Evolutionary conservation across 2,797 vertebrate species (phyloP).

Genomic region (Hemitrygon akajei): DNA sequence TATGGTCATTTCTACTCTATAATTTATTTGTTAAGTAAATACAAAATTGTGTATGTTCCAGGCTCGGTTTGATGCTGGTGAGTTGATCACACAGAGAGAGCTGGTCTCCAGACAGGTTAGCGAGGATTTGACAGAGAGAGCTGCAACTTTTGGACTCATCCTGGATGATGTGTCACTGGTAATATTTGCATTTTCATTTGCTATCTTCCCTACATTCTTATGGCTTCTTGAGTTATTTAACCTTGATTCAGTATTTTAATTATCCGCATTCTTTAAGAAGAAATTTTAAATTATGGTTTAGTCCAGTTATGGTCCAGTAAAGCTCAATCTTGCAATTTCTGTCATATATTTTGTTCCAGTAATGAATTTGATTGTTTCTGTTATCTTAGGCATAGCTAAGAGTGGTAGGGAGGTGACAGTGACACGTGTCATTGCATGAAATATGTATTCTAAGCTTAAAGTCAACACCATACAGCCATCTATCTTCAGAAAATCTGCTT

Average conservation of each 20-base stretch:
- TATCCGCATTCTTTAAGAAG: not conserved
- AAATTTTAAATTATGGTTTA: not conserved
- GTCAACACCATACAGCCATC: too few relatives aligned
- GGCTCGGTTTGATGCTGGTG: constrained; percentile 92
- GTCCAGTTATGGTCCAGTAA: too few relatives aligned
- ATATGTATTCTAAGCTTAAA: too few relatives aligned
- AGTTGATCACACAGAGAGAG: constrained; percentile 95
- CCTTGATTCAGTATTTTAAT: not conserved
- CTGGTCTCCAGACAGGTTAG: constrained; percentile 91
- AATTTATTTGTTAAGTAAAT: not conserved
- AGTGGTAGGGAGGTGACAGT: too few relatives aligned
- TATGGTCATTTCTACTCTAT: not conserved
- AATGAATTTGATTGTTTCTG: too few relatives aligned
- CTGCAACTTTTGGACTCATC: constrained; percentile 88
- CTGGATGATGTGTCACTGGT: constrained; percentile 95
- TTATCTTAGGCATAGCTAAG: too few relatives aligned
- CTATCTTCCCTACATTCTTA: not conserved
- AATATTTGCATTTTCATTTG: constrained; percentile 42
- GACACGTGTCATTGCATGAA: too few relatives aligned
- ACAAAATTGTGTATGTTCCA: constrained; percentile 43
- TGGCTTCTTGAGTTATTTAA: not conserved
- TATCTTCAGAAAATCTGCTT: too few relatives aligned
- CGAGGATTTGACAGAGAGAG: constrained; percentile 88
- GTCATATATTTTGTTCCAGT: too few relatives aligned
- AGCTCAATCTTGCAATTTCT: too few relatives aligned